Evolutionary conservation across 2,888 invertebrate species (phyloP).

Genomic region (Stenoptilia bipunctidactyla): DNA sequence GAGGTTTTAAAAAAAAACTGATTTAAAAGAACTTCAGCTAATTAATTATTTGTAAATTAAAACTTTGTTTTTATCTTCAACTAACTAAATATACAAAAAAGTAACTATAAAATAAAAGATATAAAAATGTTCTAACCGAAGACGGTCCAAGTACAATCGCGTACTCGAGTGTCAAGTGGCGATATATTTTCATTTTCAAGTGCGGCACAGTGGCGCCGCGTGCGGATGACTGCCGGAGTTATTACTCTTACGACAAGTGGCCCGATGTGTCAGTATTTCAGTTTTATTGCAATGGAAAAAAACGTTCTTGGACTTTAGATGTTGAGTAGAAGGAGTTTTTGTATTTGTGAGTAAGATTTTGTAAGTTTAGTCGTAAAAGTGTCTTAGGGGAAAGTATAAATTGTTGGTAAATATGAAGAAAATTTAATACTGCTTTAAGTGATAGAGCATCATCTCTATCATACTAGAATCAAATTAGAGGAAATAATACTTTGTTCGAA

Average conservation of each 20-base stretch:
- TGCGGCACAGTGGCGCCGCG: conserved; percentile 36
- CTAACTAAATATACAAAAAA: neutral
- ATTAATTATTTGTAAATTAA: conserved; percentile 4
- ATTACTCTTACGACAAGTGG: conserved; percentile 41
- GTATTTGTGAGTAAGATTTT: too few relatives aligned
- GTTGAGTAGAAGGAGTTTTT: neutral
- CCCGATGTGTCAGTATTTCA: conserved; percentile 23
- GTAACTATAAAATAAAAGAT: too few relatives aligned
- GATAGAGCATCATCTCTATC: too few relatives aligned
- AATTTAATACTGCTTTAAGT: too few relatives aligned
- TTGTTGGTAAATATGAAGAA: too few relatives aligned
- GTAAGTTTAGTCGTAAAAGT: too few relatives aligned
- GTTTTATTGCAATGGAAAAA: conserved; percentile 30
- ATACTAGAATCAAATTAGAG: too few relatives aligned
- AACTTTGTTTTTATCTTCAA: neutral
- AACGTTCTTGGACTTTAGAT: neutral
- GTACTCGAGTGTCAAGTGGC: conserved; percentile 36
- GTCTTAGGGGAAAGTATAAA: too few relatives aligned
- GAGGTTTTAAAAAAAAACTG: too few relatives aligned
- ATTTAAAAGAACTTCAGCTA: too few relatives aligned
- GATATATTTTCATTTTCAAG: conserved; percentile 31
- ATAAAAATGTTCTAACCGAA: conserved; percentile 15
- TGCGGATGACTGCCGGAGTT: conserved; percentile 52
- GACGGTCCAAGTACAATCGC: conserved; percentile 26
- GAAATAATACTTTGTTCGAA: too few relatives aligned